Conservation (phyloP, 2,888 invertebrate species). For the Nymphalis polychloros region DNA sequence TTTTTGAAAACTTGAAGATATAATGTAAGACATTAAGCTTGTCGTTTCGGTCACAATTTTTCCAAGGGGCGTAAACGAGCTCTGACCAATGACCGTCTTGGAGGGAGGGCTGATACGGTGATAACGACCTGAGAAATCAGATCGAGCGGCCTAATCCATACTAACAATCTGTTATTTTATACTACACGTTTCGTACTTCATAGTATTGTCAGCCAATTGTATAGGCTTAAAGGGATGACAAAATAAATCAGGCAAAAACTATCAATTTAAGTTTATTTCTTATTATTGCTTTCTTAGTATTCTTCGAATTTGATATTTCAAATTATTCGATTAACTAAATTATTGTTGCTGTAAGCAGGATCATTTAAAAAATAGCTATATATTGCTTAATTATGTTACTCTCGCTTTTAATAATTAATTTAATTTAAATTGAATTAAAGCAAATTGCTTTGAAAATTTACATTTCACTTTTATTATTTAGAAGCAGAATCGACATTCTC, state of each 20-base stretch:
- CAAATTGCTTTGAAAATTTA: background rate
- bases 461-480: constrained; percentile 1
- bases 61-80: constrained; percentile 66
- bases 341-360: too few species aligned
- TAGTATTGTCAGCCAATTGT: too few species aligned
- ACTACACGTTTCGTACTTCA: background rate
- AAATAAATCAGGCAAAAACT: too few species aligned
- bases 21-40: constrained; percentile 35
- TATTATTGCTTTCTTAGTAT: too few species aligned
- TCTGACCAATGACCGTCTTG: constrained; percentile 68
- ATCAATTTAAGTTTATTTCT: too few species aligned
- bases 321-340: too few species aligned
- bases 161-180: constrained; percentile 11
- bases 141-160: constrained; percentile 27
- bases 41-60: constrained; percentile 42
- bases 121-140: constrained; percentile 48
- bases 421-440: too few species aligned
- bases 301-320: too few species aligned
- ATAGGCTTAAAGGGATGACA: too few species aligned
- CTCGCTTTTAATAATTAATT: too few species aligned
- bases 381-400: too few species aligned
- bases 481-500: background rate
- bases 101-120: constrained; percentile 59
- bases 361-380: too few species aligned
- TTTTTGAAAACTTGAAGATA: constrained; percentile 15